Conservation (phyloP, 2,888 invertebrate genomes). For the Drosophila birchii region DNA sequence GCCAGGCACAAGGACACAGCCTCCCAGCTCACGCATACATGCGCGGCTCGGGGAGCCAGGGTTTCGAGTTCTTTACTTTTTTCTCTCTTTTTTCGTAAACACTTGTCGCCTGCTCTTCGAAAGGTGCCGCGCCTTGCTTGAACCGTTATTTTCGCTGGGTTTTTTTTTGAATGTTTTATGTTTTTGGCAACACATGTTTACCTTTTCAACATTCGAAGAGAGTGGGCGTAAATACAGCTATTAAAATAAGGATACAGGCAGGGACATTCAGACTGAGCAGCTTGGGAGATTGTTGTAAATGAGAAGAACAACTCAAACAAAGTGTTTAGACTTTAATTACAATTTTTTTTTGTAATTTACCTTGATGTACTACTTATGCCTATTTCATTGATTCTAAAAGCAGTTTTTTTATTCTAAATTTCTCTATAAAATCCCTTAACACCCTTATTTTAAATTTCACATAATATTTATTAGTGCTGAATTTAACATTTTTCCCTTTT, state of each 20-base stretch:
- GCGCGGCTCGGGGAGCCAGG: slow-evolving; percentile 47
- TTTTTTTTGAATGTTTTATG: slow-evolving; percentile 17
- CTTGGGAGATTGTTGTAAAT: slow-evolving; percentile 10
- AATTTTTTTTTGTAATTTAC: too few species aligned
- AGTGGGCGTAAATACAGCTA: slow-evolving; percentile 5
- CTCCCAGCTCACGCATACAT: slow-evolving; percentile 51
- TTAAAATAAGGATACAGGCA: slow-evolving; percentile 1
- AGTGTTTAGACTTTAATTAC: too few species aligned
- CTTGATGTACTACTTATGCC: too few species aligned
- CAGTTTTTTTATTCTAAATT: too few species aligned
- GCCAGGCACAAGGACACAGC: slow-evolving; percentile 75
- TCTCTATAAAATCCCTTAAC: too few species aligned
- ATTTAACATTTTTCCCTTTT: not conserved
- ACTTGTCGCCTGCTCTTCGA: slow-evolving; percentile 56
- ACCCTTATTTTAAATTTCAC: too few species aligned
- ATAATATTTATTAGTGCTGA: too few species aligned
- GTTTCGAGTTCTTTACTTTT: slow-evolving; percentile 26
- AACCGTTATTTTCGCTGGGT: slow-evolving; percentile 31
- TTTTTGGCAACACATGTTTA: slow-evolving; percentile 40
- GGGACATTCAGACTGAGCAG: not conserved
- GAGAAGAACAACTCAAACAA: not conserved
- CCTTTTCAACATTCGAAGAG: slow-evolving; percentile 16
- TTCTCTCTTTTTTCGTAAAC: slow-evolving; percentile 61
- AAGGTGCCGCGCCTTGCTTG: slow-evolving; percentile 58
- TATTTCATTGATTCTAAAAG: too few species aligned